Evolutionary conservation across 2,888 invertebrate genomes (phyloP).

Genomic region (Linnaemya tessellans): DNA sequence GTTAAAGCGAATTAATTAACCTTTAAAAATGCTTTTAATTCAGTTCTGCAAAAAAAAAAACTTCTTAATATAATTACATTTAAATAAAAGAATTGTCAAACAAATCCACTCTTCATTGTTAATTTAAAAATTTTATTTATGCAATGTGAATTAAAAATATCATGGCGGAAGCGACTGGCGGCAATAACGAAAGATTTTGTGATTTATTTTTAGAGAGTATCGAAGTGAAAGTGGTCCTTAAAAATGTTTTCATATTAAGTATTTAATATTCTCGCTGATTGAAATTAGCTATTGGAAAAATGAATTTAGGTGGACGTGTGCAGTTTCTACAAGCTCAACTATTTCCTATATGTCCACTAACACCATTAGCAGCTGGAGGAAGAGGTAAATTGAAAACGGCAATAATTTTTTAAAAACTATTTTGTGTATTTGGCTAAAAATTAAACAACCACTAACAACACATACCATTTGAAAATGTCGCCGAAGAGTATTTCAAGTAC

Average conservation of each 20-base stretch:
- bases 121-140: slow-evolving; percentile 18
- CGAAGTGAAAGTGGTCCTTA: slow-evolving; percentile 13
- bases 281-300: slow-evolving; percentile 3
- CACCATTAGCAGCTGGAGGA: slow-evolving; percentile 74
- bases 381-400: slow-evolving; percentile 76
- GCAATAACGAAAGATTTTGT: slow-evolving; percentile 49
- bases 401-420: not conserved
- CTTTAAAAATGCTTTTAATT: too few relatives aligned
- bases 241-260: slow-evolving; percentile 18
- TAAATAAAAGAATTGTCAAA: slow-evolving; percentile 12
- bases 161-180: slow-evolving; percentile 35
- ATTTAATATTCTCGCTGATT: slow-evolving; percentile 6
- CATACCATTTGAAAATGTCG: too few relatives aligned
- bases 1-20: slow-evolving; percentile 40
- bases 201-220: slow-evolving; percentile 33
- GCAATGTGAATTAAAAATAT: slow-evolving; percentile 9
- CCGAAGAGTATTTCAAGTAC: too few relatives aligned
- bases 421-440: too few relatives aligned
- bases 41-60: too few relatives aligned
- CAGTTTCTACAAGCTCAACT: slow-evolving; percentile 83
- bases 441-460: too few relatives aligned
- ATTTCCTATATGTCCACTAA: slow-evolving; percentile 82
- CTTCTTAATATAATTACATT: too few relatives aligned
- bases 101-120: not conserved
- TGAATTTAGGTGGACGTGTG: slow-evolving; percentile 78